Evolutionary conservation across 2,113 vertebrate species (phyloP).

Genomic region (Hucho hucho): DNA sequence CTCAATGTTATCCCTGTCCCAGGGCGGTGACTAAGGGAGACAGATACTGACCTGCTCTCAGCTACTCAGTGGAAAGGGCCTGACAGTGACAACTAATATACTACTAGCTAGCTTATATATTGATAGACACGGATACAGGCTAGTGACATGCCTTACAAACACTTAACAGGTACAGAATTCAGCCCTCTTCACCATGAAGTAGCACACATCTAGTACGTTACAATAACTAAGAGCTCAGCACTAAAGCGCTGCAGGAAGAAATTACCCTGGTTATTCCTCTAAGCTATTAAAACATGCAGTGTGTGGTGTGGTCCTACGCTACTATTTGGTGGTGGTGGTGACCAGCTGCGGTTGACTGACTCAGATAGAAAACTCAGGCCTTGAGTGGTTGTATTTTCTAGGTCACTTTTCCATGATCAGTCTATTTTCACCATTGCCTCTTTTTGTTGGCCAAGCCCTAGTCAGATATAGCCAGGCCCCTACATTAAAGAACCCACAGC

Average conservation of each 20-base stretch:
- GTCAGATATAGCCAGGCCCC: slow-evolving; percentile 36
- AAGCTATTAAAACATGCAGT: slow-evolving; percentile 66
- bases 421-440: slow-evolving; percentile 51
- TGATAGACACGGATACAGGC: slow-evolving; percentile 56
- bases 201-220: slow-evolving; percentile 61
- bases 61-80: slow-evolving; percentile 45
- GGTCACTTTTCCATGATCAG: slow-evolving; percentile 30
- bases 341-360: slow-evolving; percentile 33
- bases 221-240: slow-evolving; percentile 49
- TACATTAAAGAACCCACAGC: slow-evolving; percentile 28
- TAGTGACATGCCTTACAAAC: slow-evolving; percentile 70
- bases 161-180: slow-evolving; percentile 52
- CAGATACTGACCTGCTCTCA: slow-evolving; percentile 51
- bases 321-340: slow-evolving; percentile 54
- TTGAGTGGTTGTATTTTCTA: slow-evolving; percentile 25
- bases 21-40: slow-evolving; percentile 47
- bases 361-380: slow-evolving; percentile 42
- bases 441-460: slow-evolving; percentile 46
- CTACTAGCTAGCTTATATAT: slow-evolving; percentile 58
- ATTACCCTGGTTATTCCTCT: slow-evolving; percentile 36
- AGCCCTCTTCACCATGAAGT: slow-evolving; percentile 46
- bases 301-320: slow-evolving; percentile 60
- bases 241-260: slow-evolving; percentile 48
- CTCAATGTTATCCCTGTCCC: slow-evolving; percentile 33
- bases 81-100: slow-evolving; percentile 50